These are phyloP conservation scores for Megaceryle torquata DNA, from an alignment of 2,113 vertebrate genomes.

Conservation along the genomic window DNA sequence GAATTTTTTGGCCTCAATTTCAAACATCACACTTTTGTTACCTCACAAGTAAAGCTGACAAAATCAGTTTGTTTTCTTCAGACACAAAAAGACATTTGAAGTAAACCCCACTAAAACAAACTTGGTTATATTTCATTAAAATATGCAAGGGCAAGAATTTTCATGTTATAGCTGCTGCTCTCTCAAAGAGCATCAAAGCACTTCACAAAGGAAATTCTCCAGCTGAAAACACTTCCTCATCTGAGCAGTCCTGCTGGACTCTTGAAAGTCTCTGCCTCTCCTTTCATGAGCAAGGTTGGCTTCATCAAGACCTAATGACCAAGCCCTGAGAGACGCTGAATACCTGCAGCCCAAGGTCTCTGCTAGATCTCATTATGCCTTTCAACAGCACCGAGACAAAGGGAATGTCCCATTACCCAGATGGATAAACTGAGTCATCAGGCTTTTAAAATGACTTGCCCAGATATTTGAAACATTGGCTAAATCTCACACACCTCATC, in stretches of 20 bases:
- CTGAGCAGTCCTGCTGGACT: conserved; percentile 4
- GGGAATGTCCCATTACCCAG: conserved; percentile 57
- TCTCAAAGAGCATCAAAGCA: conserved; percentile 7
- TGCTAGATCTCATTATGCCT: conserved; percentile 31
- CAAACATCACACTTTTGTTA: neutral
- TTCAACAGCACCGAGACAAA: conserved; percentile 36
- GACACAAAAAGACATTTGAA: conserved; percentile 28
- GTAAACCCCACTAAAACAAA: neutral
- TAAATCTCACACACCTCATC: neutral
- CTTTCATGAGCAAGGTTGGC: conserved; percentile 43
- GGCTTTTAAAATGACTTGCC: conserved; percentile 34
- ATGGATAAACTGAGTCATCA: conserved; percentile 44
- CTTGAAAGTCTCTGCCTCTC: conserved; percentile 3
- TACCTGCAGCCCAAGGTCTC: neutral
- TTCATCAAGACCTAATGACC: conserved; percentile 37
- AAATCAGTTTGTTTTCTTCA: neutral
- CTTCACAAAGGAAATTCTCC: conserved; percentile 8
- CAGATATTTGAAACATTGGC: conserved; percentile 28
- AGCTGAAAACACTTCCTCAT: conserved; percentile 41
- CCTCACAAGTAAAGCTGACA: neutral
- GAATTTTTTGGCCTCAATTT: neutral
- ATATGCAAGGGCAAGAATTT: neutral
- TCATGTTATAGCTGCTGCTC: conserved; percentile 1
- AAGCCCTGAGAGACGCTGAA: conserved; percentile 30
- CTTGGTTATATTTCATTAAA: conserved; percentile 24